These are phyloP conservation scores for Steinernema feltiae DNA, from an alignment of 1,140 invertebrate species.

Conservation along the genomic window DNA sequence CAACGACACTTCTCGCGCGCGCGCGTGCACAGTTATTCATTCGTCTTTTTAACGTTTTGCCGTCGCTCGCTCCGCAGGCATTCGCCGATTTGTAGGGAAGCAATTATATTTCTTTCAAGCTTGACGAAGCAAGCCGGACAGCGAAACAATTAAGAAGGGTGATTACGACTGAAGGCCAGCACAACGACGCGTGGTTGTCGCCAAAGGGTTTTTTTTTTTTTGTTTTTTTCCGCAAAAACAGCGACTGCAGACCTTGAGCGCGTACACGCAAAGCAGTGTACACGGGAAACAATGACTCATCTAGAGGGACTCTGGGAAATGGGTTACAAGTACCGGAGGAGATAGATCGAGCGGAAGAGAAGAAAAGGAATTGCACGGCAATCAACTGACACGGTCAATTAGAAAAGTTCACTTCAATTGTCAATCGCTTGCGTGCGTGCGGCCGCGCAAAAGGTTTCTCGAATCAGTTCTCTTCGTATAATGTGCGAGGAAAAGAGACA, in stretches of 20 bases:
- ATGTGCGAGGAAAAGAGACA: no score
- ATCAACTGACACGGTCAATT: not conserved
- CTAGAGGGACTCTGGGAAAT: not conserved
- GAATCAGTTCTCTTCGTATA: not conserved
- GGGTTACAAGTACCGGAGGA: not conserved
- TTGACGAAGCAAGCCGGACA: not conserved
- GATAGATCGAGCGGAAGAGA: not conserved
- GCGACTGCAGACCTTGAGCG: not conserved
- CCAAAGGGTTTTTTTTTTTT: no score
- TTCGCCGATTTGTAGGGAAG: not conserved
- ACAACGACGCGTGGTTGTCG: no score
- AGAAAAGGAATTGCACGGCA: not conserved
- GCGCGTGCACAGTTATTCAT: conserved; percentile 8
- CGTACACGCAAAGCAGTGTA: no score
- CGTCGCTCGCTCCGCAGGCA: no score
- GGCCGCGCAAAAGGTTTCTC: not conserved
- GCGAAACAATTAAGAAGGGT: no score
- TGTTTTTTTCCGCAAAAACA: not conserved
- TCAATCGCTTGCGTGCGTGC: not conserved
- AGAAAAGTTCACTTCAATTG: not conserved
- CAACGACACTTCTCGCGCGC: no score
- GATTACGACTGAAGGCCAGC: no score
- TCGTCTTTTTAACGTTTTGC: not conserved
- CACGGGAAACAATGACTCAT: not conserved
- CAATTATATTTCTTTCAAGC: not conserved